Base-by-base conservation (phyloP, 1,140 invertebrate species). In the Neodiprion pinetum region DNA sequence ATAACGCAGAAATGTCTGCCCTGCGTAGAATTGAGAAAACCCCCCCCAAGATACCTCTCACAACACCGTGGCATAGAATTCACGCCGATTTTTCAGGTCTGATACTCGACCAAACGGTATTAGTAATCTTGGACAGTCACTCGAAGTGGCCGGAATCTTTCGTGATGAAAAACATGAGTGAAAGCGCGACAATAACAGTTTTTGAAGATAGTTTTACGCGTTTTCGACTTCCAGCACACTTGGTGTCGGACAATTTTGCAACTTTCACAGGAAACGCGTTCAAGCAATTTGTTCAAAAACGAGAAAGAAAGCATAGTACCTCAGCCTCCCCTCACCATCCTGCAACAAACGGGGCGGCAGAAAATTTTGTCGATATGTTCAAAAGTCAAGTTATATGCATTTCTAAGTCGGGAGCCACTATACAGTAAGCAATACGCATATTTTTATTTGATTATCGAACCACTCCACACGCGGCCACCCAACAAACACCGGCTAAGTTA, bases 211-310 rank as follows among this genome's bases (percentile, higher is more conserved):
- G 23, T 10, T 72, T 72, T 66, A 17, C 61, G 7, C 14, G 61
- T 71, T 84, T 83, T 67, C 84, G 85, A n/a, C 74, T 85, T 1
- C 83, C 84, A 1, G 73, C 65, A 48, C 76, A 81, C 17, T 48
- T 87, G 23, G 80, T 82, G 28, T 82, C 77, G 1, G 86, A 85
- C 71, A 85, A 85, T 69, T 84, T 80, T 11, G 79, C 78, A n/a
- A 79, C 80, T 47, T 86, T 85, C 74, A 71, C 67, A 14, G 77
- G 78, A 1, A 1, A 73, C 0, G 78, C 82, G n/a, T 85, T 86
- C 76, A 77, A 79, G 72, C 17, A 61, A 1, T 87, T 79, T 79
- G 79, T 79, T 71, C 70, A 75, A 68, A 11, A 67, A 61, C 75
- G 78, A 47, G 82, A 81, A 12, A 77, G 82, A n/a, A 78, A 79